Base-by-base conservation (phyloP, 1,140 invertebrate genomes). In the Drosophila yakuba region DNA sequence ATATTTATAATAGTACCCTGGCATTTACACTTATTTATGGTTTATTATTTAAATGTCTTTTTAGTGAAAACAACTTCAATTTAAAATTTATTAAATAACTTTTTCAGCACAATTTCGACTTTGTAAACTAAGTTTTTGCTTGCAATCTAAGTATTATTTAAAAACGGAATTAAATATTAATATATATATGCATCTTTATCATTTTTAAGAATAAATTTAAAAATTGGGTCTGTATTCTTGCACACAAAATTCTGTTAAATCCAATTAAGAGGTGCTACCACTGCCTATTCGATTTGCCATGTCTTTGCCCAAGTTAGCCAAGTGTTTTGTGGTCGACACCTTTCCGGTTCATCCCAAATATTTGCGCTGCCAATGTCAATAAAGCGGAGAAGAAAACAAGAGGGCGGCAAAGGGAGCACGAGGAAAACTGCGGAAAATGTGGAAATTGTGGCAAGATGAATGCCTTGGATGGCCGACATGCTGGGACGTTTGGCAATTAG, bases 301-400 rank as follows among this genome's bases (percentile, higher is more conserved):
- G 5, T 8, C 48, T 41, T 35, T 14, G n/a, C 15, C 12, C 11
- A 4, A 32, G n/a, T 36, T 55, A 20, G 15, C 20, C 52, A 59
- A 58, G 41, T 41, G 63, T 55, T 55, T 63, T 54, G 59, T 50
- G 59, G 77, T 62, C 80, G 75, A 75, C 80, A 83, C 80, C 80
- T 79, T 83, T 61, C 54, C 38, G 60, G 51, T 71, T 79, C 81
- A 79, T 79, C 44, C 71, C 72, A 71, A 83, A 79, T 83, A 82
- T 83, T 83, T 84, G 75, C 81, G 57, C 76, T 71, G 45, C 41
- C 58, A 69, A 57, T 78, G 80, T 83, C 80, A 82, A 82, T 83
- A 83, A 83, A 64, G 48, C 55, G 41, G 58, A 32, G 55, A 74
- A 52, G 74, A 74, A 57, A 55, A 39, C 61, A 36, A 10, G 64